These are phyloP conservation scores for Eubasilissa splendida DNA, from an alignment of 2,888 invertebrate species.

Conservation along the genomic window DNA sequence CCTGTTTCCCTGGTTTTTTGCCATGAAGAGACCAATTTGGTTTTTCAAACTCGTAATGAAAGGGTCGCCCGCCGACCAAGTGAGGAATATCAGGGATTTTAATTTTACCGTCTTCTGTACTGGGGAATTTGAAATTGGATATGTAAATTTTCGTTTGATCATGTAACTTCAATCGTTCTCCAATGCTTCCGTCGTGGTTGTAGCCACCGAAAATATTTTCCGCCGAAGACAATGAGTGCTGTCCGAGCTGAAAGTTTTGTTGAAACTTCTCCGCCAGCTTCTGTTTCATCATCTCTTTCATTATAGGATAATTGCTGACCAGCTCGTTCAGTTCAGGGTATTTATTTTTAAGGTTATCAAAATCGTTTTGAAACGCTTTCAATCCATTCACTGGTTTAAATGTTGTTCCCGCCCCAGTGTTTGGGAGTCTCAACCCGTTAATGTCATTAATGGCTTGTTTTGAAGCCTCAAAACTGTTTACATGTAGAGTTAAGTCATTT, in stretches of 20 bases:
- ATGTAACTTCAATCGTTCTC: constrained; percentile 30
- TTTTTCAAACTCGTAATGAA: constrained; percentile 48
- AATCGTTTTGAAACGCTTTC: constrained; percentile 56
- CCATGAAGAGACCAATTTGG: constrained; percentile 44
- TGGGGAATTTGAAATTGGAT: constrained; percentile 44
- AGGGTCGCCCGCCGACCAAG: constrained; percentile 36
- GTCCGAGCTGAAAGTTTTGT: constrained; percentile 8
- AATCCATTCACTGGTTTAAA: constrained; percentile 29
- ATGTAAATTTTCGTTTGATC: constrained; percentile 6
- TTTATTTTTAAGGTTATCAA: constrained; percentile 55
- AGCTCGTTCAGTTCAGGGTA: constrained; percentile 57
- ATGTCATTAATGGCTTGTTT: neutral
- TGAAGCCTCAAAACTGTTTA: neutral
- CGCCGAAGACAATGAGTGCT: neutral
- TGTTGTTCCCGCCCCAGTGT: neutral
- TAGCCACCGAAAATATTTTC: constrained; percentile 11
- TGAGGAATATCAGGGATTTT: constrained; percentile 21
- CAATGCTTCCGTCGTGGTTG: constrained; percentile 8
- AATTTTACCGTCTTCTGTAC: constrained; percentile 28
- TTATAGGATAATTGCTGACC: constrained; percentile 55
- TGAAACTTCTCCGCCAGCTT: constrained; percentile 55
- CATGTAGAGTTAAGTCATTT: neutral
- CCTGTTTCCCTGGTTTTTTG: constrained; percentile 38
- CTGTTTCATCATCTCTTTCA: constrained; percentile 58
- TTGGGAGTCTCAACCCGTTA: neutral